Evolutionary conservation across 2,888 invertebrate genomes (phyloP).

Genomic region (Luperina testacea): DNA sequence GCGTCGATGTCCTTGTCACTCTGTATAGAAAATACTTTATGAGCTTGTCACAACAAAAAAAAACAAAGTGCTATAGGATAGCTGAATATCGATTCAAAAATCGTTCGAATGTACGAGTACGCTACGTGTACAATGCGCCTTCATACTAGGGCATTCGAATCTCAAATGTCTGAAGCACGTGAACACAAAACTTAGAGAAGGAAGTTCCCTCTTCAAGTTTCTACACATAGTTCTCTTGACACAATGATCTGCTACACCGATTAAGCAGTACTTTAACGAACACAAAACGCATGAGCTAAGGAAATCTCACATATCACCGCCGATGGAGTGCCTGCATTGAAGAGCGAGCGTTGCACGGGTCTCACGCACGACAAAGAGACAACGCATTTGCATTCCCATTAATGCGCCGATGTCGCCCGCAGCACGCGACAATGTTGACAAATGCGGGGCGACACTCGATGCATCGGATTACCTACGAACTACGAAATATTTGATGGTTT

Average conservation of each 20-base stretch:
- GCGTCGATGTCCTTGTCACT: too few relatives aligned
- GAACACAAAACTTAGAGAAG: too few relatives aligned
- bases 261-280: constrained; percentile 16
- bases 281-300: not conserved
- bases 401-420: constrained; percentile 63
- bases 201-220: not conserved
- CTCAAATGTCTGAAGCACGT: too few relatives aligned
- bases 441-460: constrained; percentile 48
- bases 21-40: too few relatives aligned
- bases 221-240: not conserved
- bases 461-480: constrained; percentile 35
- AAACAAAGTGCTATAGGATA: too few relatives aligned
- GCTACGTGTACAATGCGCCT: too few relatives aligned
- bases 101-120: too few relatives aligned
- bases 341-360: constrained; percentile 35
- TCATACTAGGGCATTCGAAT: too few relatives aligned
- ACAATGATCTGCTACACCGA: constrained; percentile 23
- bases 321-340: constrained; percentile 33
- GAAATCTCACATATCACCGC: constrained; percentile 33
- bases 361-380: constrained; percentile 57
- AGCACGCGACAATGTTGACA: constrained; percentile 66
- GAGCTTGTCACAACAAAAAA: too few relatives aligned
- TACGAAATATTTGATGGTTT: constrained; percentile 44
- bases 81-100: too few relatives aligned
- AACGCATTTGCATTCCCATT: constrained; percentile 68